phyloP scores from a whole-genome alignment of 1,140 invertebrate genomes.

The Mya arenaria region DNA sequence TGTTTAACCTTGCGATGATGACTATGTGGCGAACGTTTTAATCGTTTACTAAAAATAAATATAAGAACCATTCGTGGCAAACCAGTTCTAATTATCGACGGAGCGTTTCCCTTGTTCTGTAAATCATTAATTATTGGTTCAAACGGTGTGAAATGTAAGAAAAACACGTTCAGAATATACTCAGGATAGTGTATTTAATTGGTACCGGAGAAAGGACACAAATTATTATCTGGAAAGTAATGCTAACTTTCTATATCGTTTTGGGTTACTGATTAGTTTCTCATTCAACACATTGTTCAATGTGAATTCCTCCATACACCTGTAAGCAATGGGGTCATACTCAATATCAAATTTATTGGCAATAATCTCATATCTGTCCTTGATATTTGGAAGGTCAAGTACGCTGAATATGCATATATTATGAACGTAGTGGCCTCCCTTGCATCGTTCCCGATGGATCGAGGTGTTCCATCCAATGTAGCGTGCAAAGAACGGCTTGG shows the following conservation, averaged over 20 bases:
- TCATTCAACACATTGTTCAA: slow-evolving; percentile 6
- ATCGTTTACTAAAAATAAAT: too few species aligned
- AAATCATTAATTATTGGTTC: too few species aligned
- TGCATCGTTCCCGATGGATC: background rate
- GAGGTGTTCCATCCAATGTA: slow-evolving; percentile 41
- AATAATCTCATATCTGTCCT: slow-evolving; percentile 14
- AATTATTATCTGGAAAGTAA: too few species aligned
- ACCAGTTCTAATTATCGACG: too few species aligned
- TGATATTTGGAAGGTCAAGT: background rate
- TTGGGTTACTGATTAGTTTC: background rate
- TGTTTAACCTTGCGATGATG: too few species aligned
- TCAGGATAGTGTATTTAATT: too few species aligned
- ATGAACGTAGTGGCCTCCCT: slow-evolving; percentile 16
- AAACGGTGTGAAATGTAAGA: too few species aligned
- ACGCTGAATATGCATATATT: slow-evolving; percentile 38
- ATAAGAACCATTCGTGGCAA: too few species aligned
- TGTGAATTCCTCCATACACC: slow-evolving; percentile 42
- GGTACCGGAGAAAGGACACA: too few species aligned
- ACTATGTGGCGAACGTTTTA: too few species aligned
- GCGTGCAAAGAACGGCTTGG: slow-evolving; percentile 26
- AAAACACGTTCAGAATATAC: too few species aligned
- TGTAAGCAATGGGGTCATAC: slow-evolving; percentile 40
- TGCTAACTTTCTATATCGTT: slow-evolving; percentile 14
- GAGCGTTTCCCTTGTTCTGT: too few species aligned
- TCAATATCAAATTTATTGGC: slow-evolving; percentile 45